Evolutionary conservation across 2,113 vertebrate genomes (phyloP), one percentile per base, ranked within the genome.

Genomic region (Callionymus lyra): DNA sequence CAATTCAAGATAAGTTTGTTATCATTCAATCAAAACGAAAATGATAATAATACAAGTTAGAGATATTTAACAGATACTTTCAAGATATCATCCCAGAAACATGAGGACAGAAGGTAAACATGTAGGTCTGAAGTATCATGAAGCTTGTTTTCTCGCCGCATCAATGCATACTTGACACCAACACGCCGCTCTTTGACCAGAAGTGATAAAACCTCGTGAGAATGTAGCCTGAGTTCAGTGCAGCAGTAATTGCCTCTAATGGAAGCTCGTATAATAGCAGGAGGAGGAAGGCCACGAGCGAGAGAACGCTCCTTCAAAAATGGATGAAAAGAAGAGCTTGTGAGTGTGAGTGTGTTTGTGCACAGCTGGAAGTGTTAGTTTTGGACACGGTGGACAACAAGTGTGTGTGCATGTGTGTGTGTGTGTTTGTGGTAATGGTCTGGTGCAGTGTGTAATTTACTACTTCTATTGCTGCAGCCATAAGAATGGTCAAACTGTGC

Each of bases 201-300:
- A 60, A 65, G 63, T 56, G 69, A 71, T 63, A 57, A 65, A 77
- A 54, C 27, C n/a, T 1, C 42, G 52, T 59, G 53, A 75, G 64
- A 56, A 70, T 60, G 70, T 61, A 49, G 52, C 36, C 56, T 66
- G 16, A 38, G 63, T 14, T 1, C 63, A 54, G 50, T 45, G 44
- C 50, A 70, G 58, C 52, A 38, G 65, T 74, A 74, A 79, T 82
- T 76, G 72, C 70, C 68, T 74, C 61, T 82, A 76, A 79, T 77
- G 76, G 74, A 74, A 72, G 71, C 47, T 65, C 56, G 53, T 70
- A 70, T 76, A 76, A 81, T 78, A 74, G 70, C 68, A 65, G 59
- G 67, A 72, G 65, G 42, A 58, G 63, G 71, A 72, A 74, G 72
- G 69, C 58, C 70, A 76, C 53, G 63, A 70, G 63, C 63, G 57